A percentile compares a stretch with the other conserved stretches of the same genome.
Evolutionary conservation across 2,888 invertebrate species (phyloP).

Genomic region (Carpatolechia fugitivella): DNA sequence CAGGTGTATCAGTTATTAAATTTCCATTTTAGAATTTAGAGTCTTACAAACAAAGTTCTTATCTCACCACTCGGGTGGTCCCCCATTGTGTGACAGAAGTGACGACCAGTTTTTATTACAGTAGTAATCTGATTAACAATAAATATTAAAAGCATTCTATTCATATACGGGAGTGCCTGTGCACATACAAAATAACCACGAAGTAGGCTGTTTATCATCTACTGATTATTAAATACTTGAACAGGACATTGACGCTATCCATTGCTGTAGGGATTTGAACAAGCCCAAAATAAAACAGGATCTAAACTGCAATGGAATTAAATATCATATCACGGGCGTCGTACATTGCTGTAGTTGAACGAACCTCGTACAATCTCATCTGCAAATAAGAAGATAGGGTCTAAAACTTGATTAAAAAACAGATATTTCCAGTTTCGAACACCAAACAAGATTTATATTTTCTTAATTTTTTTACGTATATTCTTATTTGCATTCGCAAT

Average conservation of each 20-base stretch:
- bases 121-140: conserved; percentile 52
- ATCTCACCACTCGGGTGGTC: conserved; percentile 46
- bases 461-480: too few relatives aligned
- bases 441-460: too few relatives aligned
- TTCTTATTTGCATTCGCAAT: too few relatives aligned
- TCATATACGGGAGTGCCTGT: conserved; percentile 9
- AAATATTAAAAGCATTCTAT: conserved; percentile 40
- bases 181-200: not conserved
- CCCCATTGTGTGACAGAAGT: conserved; percentile 38
- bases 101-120: conserved; percentile 47
- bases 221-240: not conserved
- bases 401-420: too few relatives aligned
- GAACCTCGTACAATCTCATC: too few relatives aligned
- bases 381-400: too few relatives aligned
- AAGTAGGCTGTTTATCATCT: not conserved
- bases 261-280: not conserved
- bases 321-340: too few relatives aligned
- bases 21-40: conserved; percentile 4
- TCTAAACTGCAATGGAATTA: not conserved
- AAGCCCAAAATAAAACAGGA: too few relatives aligned
- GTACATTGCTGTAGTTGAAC: too few relatives aligned
- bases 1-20: conserved; percentile 3
- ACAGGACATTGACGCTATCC: not conserved
- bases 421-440: too few relatives aligned
- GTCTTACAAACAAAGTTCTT: conserved; percentile 38